Evolutionary conservation across 2,797 vertebrate species (phyloP), one percentile per base, ranked within the genome.

Genomic region (Hydrocynus forskahlii): DNA sequence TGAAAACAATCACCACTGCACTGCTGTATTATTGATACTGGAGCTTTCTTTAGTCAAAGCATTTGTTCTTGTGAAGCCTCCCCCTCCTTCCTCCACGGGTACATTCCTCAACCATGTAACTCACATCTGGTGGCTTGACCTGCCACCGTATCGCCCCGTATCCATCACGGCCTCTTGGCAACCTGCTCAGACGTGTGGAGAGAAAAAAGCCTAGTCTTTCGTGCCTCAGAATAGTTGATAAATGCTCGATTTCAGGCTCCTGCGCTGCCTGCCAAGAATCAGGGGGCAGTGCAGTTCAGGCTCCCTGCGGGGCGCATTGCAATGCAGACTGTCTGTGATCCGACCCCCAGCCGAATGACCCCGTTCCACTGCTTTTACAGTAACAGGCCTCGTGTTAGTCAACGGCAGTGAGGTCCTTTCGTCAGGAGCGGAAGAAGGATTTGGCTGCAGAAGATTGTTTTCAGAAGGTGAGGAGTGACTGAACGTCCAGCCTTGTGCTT

Each of bases 101-200:
- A 63, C 55, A 50, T 66, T 59, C 48, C 70, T 68, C 50, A 78
- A 10, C 69, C 84, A 76, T 77, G 48, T 81, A 88, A 73, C 70
- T 66, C 60, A 75, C 87, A 90, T 92, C 85, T 93, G 82, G 76
- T 83, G 35, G 50, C 82, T 88, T 83, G 83, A 1, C 85, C 76
- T 84, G 85, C 81, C 78, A 74, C 67, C 25, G 17, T 83, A 83
- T 83, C 89, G 83, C 84, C 48, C 73, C 81, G 21, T 84, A 88
- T 90, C 86, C 89, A 81, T 89, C 81, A 89, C 5, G 50, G 6
- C 29, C 59, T 84, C 81, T 87, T 90, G 84, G 85, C 84, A 88
- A 77, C 72, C 89, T 85, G 76, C 13, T 38, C 85, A 70, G 59
- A 60, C 62, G 19, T 73, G 21, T 7, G 48, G 63, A 23, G 35